A percentile compares a stretch with the other conserved stretches of the same genome.
phyloP scores from a whole-genome alignment of 1,140 invertebrate species.

The Scaptomyza hsui region DNA sequence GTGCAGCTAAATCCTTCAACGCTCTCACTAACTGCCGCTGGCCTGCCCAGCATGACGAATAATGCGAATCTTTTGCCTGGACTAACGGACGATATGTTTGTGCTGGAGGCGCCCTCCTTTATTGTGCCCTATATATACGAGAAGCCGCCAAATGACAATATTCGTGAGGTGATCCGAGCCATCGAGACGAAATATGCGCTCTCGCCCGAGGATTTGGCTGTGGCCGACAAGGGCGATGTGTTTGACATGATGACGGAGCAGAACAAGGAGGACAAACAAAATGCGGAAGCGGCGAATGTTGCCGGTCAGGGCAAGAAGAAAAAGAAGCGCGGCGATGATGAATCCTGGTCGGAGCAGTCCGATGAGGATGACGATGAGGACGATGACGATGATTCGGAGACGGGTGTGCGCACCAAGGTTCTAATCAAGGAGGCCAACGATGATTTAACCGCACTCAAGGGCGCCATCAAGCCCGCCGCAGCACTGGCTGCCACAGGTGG shows the following conservation, averaged over 20 bases:
- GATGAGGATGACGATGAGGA: constrained; percentile 85
- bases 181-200: constrained; percentile 87
- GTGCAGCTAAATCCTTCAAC: constrained; percentile 77
- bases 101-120: constrained; percentile 95
- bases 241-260: constrained; percentile 82
- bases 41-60: constrained; percentile 73
- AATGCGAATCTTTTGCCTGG: constrained; percentile 88
- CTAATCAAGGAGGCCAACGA: constrained; percentile 86
- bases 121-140: constrained; percentile 97
- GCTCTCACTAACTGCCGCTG: constrained; percentile 52
- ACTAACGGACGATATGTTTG: constrained; percentile 94
- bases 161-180: constrained; percentile 90
- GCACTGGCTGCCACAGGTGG: constrained; percentile 76
- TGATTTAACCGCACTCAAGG: constrained; percentile 85
- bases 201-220: constrained; percentile 85
- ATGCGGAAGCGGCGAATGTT: constrained; percentile 31
- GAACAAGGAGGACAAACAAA: constrained; percentile 74
- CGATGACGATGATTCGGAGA: constrained; percentile 85
- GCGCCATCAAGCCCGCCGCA: constrained; percentile 84
- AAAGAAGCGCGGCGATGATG: constrained; percentile 77
- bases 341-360: constrained; percentile 84
- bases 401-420: constrained; percentile 85
- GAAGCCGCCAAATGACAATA: constrained; percentile 91
- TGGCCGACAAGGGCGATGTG: constrained; percentile 79
- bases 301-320: constrained; percentile 77